These are phyloP conservation scores for Poecilia picta DNA, from an alignment of 2,797 vertebrate genomes.

Conservation along the genomic window DNA sequence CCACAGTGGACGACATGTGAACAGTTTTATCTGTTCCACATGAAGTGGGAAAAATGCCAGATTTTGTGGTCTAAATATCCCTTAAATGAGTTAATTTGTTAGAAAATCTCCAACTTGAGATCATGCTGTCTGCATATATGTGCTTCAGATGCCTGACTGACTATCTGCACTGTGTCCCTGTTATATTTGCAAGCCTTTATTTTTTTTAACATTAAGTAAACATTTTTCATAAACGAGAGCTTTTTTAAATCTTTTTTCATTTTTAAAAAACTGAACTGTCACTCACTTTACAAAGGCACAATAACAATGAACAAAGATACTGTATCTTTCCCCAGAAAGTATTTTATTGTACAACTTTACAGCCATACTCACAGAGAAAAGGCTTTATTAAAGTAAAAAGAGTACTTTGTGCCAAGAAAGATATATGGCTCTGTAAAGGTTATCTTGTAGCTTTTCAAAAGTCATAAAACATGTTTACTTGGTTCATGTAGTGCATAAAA, in stretches of 20 bases:
- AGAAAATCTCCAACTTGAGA: neutral
- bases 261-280: neutral
- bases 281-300: neutral
- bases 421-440: neutral
- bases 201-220: neutral
- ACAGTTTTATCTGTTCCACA: neutral
- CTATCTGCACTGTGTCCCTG: neutral
- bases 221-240: neutral
- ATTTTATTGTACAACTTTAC: constrained; percentile 33
- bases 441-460: neutral
- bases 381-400: neutral
- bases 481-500: neutral
- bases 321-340: neutral
- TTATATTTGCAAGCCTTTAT: neutral
- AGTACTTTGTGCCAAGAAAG: constrained; percentile 8
- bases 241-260: neutral
- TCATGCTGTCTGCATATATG: neutral
- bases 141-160: neutral
- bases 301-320: neutral
- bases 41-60: neutral
- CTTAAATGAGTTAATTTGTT: neutral
- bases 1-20: neutral
- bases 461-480: neutral
- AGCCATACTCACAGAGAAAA: constrained; percentile 9
- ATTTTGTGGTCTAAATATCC: neutral